Percentiles rank a stretch among this genome's conserved stretches.
Evolutionary conservation across 2,113 vertebrate species (phyloP).

Genomic region (Macrotis lagotis): DNA sequence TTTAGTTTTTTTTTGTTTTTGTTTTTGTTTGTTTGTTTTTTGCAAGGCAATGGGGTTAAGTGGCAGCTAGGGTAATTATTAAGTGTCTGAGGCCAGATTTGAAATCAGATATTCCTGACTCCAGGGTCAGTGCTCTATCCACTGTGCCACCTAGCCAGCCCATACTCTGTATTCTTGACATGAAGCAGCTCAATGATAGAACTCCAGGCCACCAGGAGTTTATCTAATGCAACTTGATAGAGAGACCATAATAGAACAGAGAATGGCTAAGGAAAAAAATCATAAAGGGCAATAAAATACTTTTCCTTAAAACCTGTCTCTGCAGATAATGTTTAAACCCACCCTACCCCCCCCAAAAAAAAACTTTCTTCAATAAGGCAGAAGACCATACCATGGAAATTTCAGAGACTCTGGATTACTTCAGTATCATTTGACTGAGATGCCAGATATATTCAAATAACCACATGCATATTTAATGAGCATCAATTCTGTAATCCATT

Average conservation of each 20-base stretch:
- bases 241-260: neutral
- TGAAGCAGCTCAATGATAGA: neutral
- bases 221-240: neutral
- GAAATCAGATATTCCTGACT: too few relatives aligned
- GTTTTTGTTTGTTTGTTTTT: too few relatives aligned
- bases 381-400: neutral
- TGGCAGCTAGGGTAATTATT: too few relatives aligned
- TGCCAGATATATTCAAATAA: neutral
- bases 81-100: too few relatives aligned
- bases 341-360: too few relatives aligned
- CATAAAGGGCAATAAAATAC: neutral
- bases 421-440: neutral
- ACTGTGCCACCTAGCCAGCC: too few relatives aligned
- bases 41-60: too few relatives aligned
- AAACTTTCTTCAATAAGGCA: neutral
- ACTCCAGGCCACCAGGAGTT: neutral
- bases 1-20: too few relatives aligned
- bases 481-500: neutral
- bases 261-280: neutral
- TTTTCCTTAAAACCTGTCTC: neutral
- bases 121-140: too few relatives aligned
- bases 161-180: neutral
- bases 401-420: neutral
- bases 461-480: neutral
- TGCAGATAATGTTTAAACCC: neutral